A percentile compares a stretch with the other conserved stretches of the same genome.
These are phyloP conservation scores for Perca flavescens DNA, from an alignment of 2,113 vertebrate genomes.

Conservation along the genomic window DNA sequence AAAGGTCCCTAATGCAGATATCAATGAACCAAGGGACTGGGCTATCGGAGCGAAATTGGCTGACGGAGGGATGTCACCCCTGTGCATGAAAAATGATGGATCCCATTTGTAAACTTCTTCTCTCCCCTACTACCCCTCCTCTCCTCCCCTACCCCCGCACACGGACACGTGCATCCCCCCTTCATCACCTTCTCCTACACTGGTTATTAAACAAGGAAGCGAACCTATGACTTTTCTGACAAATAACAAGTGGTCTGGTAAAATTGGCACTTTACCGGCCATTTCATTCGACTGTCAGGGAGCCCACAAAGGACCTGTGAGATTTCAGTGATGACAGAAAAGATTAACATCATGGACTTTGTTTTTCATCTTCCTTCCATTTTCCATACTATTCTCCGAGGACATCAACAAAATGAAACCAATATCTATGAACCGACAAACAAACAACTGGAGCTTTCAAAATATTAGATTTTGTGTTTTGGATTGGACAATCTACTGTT, in stretches of 20 bases:
- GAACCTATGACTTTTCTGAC: conserved; percentile 63
- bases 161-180: conserved; percentile 2
- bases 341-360: conserved; percentile 79
- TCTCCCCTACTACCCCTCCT: conserved; percentile 29
- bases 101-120: conserved; percentile 84
- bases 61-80: conserved; percentile 84
- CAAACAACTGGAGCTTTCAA: conserved; percentile 53
- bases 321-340: conserved; percentile 75
- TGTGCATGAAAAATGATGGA: conserved; percentile 87
- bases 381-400: conserved; percentile 58
- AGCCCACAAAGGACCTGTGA: conserved; percentile 54
- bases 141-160: conserved; percentile 19
- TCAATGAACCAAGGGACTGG: conserved; percentile 85
- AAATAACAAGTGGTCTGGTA: conserved; percentile 75
- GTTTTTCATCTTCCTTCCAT: conserved; percentile 78
- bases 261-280: conserved; percentile 80
- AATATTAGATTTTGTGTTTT: conserved; percentile 64
- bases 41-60: conserved; percentile 85
- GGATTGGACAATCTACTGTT: conserved; percentile 48
- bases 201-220: conserved; percentile 76
- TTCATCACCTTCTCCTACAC: conserved; percentile 10
- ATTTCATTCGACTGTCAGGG: conserved; percentile 75
- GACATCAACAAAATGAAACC: conserved; percentile 72
- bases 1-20: conserved; percentile 88
- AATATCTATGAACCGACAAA: conserved; percentile 66